phyloP scores from a whole-genome alignment of 2,888 invertebrate genomes.

The Drosophila borealis region DNA sequence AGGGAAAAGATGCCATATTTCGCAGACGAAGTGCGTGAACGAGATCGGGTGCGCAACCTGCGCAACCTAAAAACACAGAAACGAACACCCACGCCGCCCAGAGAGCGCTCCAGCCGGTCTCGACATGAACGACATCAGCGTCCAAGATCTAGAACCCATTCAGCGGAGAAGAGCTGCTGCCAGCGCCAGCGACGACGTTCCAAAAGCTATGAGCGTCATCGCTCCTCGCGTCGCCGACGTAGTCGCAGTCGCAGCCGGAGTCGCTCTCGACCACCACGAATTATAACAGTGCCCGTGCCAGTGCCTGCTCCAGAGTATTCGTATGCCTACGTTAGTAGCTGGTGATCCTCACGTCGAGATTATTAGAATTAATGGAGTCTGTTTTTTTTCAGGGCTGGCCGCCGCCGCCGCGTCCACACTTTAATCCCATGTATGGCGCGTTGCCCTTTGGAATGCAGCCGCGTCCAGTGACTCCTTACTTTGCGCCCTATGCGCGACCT shows the following conservation, averaged over 20 bases:
- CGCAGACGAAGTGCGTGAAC: conserved; percentile 52
- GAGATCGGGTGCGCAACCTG: conserved; percentile 48
- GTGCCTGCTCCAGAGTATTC: conserved; percentile 48
- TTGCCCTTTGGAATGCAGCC: conserved; percentile 33
- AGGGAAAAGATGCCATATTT: conserved; percentile 61
- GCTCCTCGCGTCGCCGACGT: conserved; percentile 22
- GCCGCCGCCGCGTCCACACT: conserved; percentile 34
- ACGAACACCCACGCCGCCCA: conserved; percentile 7
- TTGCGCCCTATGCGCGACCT: conserved; percentile 23
- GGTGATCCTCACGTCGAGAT: no score
- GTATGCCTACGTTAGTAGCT: conserved; percentile 42
- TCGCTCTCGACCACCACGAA: conserved; percentile 53
- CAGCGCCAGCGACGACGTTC: conserved; percentile 19
- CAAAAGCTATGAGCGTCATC: conserved; percentile 33
- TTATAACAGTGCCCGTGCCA: conserved; percentile 71
- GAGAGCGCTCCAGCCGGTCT: not conserved
- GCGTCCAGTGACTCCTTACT: conserved; percentile 28
- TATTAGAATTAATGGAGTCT: not conserved
- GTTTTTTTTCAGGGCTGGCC: conserved; percentile 43
- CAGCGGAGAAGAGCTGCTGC: conserved; percentile 18
- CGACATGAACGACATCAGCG: conserved; percentile 25
- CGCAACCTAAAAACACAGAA: conserved; percentile 29
- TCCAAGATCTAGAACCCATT: conserved; percentile 33
- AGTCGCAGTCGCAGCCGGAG: conserved; percentile 43
- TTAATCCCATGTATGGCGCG: conserved; percentile 34